Base-by-base conservation (phyloP, 2,888 invertebrate species). In the Hypena proboscidalis region DNA sequence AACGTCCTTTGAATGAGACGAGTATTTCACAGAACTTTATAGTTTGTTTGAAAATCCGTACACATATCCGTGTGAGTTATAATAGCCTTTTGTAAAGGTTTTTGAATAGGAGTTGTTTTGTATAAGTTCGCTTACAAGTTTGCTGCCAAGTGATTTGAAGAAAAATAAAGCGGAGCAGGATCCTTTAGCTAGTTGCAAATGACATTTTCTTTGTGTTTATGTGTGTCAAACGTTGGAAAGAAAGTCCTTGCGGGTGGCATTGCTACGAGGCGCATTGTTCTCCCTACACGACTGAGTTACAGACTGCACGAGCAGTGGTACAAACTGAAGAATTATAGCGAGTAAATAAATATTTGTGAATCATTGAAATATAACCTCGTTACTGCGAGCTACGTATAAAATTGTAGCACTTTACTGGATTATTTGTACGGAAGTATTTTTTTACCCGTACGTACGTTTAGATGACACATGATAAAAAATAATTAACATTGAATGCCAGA, bases 171-270 rank as follows among this genome's bases (percentile, higher is more conserved):
- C 51, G 15, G 44, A 45, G 33, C 36, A 33, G 40, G 50, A 51
- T 55, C 49, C 49, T 60, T 50, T 59, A 60, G 51, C 44, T 48
- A 51, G 67, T 76, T 80, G 80, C 72, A 80, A 75, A 77, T 77
- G 81, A 78, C 77, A 63, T 80, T 76, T 79, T 74, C 78, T 83
- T 80, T 83, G 79, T 76, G 71, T 63, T 67, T 74, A 77, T 78
- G 74, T 75, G 74, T 81, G 80, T 82, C 77, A 80, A 76, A 76
- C 74, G 76, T 67, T 71, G 74, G 72, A 74, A 75, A 78, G 75
- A 79, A 79, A 81, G 81, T 81, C 83, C 80, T 83, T 80, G 80
- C 72, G 59, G 71, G 69, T 80, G 77, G 72, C 79, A 74, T 77
- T 77, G 79, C 79, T 61, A 66, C 74, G 72, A 72, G 74, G 74